Evolutionary conservation across 1,140 invertebrate genomes (phyloP), one percentile per base, ranked within the genome.

Genomic region (Drosophila prosaltans): DNA sequence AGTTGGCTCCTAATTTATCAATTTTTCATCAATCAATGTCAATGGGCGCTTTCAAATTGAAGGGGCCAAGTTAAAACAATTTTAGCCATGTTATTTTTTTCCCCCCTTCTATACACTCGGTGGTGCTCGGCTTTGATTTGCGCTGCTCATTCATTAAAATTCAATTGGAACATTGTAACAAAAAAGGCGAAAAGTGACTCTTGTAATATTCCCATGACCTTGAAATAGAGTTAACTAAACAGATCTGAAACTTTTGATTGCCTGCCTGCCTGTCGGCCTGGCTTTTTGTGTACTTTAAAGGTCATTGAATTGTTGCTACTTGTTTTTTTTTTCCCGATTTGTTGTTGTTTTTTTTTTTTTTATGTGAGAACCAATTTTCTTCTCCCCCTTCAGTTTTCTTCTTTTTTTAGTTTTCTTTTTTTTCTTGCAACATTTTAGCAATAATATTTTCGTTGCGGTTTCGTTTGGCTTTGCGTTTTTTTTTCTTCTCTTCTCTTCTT

Each of bases 11-110:
- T 70, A 86, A 79, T 79, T 85, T 79, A 72, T 77, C 83, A 77
- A 77, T 88, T 83, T 80, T 74, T 51, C 84, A 88, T 88, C 84
- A 89, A 88, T 89, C 83, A 88, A 80, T 80, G 84, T 88, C 84
- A 75, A 75, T 75, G 73, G 72, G 45, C 64, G 72, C 64, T 75
- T 75, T 69, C 58, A 36, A 51, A 24, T 51, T 51, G 45, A 26
- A 51, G 45, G 21, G 26, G 45, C 45, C 45, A 51, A 51, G 45
- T 26, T 51, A 51, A 51, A 51, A 51, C 45, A 51, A 51, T 51
- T 51, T 51, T 24, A 51, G 45, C 9, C 45, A 51, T 48, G 67
- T 43, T 58, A 24, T 21, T 68, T n/a, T 60, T 5, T 30, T 24
- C 9, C 43, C 8, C 2, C 6, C 32, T 5, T 4, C 32, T 36